These are phyloP conservation scores for Dinocampus coccinellae DNA, from an alignment of 2,888 invertebrate genomes.

Conservation along the genomic window DNA sequence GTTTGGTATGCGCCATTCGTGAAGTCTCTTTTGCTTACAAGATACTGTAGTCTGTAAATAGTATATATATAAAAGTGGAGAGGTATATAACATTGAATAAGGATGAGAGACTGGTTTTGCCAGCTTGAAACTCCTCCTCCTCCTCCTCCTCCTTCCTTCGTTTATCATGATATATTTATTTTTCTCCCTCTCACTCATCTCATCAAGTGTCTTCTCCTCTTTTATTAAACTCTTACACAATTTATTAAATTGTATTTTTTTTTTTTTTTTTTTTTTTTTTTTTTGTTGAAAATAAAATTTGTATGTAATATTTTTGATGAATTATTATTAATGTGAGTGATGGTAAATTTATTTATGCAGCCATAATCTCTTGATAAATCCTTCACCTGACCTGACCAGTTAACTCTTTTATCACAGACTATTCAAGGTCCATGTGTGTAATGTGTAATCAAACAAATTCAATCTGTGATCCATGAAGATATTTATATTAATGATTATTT, in stretches of 20 bases:
- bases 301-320: too few species aligned
- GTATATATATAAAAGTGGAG: conserved; percentile 36
- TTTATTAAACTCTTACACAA: neutral
- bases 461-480: neutral
- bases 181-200: neutral
- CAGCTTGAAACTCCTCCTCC: conserved; percentile 14
- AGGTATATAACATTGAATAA: too few species aligned
- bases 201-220: neutral
- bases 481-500: neutral
- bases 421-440: neutral
- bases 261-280: neutral
- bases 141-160: neutral
- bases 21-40: conserved; percentile 13
- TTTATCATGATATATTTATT: too few species aligned
- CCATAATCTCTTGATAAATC: too few species aligned
- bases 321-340: too few species aligned
- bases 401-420: neutral
- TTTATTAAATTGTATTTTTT: neutral
- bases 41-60: neutral
- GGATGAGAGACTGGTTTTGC: conserved; percentile 39
- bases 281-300: neutral
- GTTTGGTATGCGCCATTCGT: conserved; percentile 53
- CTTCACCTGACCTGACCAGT: neutral
- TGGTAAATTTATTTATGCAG: too few species aligned
- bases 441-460: neutral